Base-by-base conservation (phyloP, 2,797 vertebrate species). In the Tragelaphus oryx region DNA sequence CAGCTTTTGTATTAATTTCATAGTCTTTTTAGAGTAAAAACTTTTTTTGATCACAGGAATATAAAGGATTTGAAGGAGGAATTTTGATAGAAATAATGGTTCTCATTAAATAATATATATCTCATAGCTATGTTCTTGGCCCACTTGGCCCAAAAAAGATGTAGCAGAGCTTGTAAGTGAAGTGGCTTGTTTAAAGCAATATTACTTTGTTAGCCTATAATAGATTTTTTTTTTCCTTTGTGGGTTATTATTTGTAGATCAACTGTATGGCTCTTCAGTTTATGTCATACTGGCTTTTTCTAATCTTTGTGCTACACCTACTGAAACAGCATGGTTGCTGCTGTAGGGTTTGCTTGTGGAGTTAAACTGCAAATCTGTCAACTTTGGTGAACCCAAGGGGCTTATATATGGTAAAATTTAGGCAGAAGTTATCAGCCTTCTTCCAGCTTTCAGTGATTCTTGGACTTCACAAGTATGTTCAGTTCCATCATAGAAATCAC, bases 71-170 rank as follows among this genome's bases (percentile, higher is more conserved):
- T n/a, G 28, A 71, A 62, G n/a, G 46, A 30, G 24, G 17, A 6
- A 83, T 88, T 96, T 94, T 86, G 48, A 1, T 59, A 87, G 52
- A 94, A 95, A 75, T 91, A 81, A 9, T 78, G 52, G 22, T 46
- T 9, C 18, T 93, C 24, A 44, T 68, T 68, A 68, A 68, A 37
- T 37, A 37, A 68, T n/a, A 16, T 84, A 50, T 84, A 78, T 87
- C 12, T 88, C 30, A 89, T 12, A 65, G 33, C 52, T 81, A 26
- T 95, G 75, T 62, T 94, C 41, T 41, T 50, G 85, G 16, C 6
- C 50, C 17, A 54, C 30, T 82, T 90, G 75, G 75, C 55, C 10
- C 33, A 91, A 22, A 93, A 79, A 87, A 68, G 18, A 44, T 82
- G 1, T 37, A 92, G 14, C 24, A 83, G 37, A 92, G 48, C 7